Conservation (phyloP, 2,888 invertebrate genomes). For the Oscheius onirici region DNA sequence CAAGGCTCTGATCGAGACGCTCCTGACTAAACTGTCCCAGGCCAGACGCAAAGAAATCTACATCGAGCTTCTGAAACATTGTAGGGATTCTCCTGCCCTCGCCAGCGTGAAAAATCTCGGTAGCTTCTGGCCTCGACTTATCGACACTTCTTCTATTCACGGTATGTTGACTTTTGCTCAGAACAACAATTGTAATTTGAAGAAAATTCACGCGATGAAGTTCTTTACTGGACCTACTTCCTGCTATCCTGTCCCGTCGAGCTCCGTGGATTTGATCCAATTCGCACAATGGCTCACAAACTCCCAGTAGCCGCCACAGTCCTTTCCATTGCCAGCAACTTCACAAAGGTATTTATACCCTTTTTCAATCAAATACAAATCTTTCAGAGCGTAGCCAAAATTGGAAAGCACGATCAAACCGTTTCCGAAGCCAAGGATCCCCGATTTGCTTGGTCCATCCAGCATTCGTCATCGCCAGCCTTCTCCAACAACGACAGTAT, state of each 20-base stretch:
- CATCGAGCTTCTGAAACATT: constrained; percentile 18
- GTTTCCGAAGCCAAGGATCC: too few relatives aligned
- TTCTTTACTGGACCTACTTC: constrained; percentile 16
- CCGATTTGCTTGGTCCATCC: too few relatives aligned
- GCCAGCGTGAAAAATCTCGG: constrained; percentile 20
- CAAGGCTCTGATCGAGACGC: constrained; percentile 16
- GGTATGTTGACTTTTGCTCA: background rate
- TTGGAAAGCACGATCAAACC: too few relatives aligned
- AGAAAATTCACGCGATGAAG: constrained; percentile 1
- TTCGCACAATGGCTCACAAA: background rate
- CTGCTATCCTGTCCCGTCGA: constrained; percentile 31
- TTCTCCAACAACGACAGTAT: too few relatives aligned
- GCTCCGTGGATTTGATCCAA: constrained; percentile 23
- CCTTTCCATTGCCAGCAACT: background rate
- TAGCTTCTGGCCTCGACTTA: constrained; percentile 13
- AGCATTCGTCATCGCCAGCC: too few relatives aligned
- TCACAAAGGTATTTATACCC: background rate
- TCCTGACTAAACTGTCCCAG: constrained; percentile 19
- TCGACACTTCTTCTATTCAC: constrained; percentile 1
- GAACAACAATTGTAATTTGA: background rate
- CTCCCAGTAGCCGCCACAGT: constrained; percentile 15
- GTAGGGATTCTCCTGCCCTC: constrained; percentile 16
- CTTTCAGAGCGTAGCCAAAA: too few relatives aligned
- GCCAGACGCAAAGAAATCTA: constrained; percentile 17
- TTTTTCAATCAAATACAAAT: too few relatives aligned